Base-by-base conservation (phyloP, 2,113 vertebrate species). In the Telmatochromis sp. region DNA sequence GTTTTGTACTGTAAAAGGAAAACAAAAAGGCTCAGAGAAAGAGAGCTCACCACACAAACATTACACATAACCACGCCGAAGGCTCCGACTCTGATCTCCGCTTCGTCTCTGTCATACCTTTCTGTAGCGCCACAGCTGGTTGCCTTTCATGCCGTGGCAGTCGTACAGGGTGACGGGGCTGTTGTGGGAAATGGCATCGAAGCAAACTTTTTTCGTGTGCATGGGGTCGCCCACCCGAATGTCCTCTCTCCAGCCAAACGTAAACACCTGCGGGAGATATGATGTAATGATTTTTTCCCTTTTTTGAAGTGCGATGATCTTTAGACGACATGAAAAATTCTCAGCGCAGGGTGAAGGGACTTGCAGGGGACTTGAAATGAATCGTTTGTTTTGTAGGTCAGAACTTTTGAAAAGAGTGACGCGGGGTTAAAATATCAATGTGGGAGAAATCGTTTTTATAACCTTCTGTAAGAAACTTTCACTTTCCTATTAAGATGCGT, bases 141-240 rank as follows among this genome's bases (percentile, higher is more conserved):
- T 99, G 3, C 99, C 99, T 94, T 97, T 99, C 98, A 99, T 99
- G 91, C 98, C 97, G 55, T 99, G 99, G 35, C 99, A 99, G 94
- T 99, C 98, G 7, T 98, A 99, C 81, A 99, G 97, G 1, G 98
- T 99, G 81, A 99, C 97, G 0, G 97, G 97, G 92, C 98, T 99
- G 95, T 93, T 98, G 94, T 97, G 97, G 13, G 98, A 99, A 80
- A 99, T 84, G 54, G 99, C 98, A 6, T 99, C 98, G 1, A 99
- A 98, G 91, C 99, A 99, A 28, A 98, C 97, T 91, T 99, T 99
- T 93, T 98, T 99, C 15, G 98, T 98, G 78, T 99, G 99, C 89
- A 98, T 95, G 55, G 98, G 98, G 94, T 99, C 98, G 6, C 99
- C 99, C 0, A 98, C 97, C 2, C 99, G 97, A 58, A 99, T 97